phyloP scores from a whole-genome alignment of 2,888 invertebrate genomes.

The Microctonus aethiopoides region DNA sequence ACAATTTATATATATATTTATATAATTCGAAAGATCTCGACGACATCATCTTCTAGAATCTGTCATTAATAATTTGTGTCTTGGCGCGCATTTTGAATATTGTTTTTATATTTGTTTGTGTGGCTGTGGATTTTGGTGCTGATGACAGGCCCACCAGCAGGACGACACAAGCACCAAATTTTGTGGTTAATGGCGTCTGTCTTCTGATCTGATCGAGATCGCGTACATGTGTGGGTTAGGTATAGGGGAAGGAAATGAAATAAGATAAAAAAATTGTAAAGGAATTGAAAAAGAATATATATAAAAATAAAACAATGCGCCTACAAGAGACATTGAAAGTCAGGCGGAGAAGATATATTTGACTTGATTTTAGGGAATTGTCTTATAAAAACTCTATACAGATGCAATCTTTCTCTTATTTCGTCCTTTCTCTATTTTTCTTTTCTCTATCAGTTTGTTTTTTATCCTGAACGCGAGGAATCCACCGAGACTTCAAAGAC shows the following conservation, averaged over 20 bases:
- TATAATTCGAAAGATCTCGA: too few species aligned
- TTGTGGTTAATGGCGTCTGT: constrained; percentile 41
- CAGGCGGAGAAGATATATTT: constrained; percentile 8
- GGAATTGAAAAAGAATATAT: neutral
- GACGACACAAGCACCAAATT: constrained; percentile 40
- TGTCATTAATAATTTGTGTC: constrained; percentile 37
- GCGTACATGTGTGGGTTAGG: neutral
- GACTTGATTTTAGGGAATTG: constrained; percentile 22
- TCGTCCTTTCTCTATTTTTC: neutral
- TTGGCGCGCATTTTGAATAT: constrained; percentile 25
- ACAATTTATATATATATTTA: too few species aligned
- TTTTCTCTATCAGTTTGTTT: neutral
- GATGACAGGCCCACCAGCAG: constrained; percentile 40
- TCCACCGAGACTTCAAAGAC: neutral
- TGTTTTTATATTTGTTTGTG: neutral
- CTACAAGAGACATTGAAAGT: neutral
- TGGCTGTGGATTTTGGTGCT: neutral
- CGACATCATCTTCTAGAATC: constrained; percentile 1
- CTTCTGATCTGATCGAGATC: constrained; percentile 23
- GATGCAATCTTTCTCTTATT: constrained; percentile 13
- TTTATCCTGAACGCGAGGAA: neutral
- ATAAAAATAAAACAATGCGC: neutral
- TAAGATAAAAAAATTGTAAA: too few species aligned
- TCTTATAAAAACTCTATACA: constrained; percentile 21
- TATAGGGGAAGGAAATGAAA: constrained; percentile 15